phyloP scores from a whole-genome alignment of 2,888 invertebrate species.

The Eupithecia abbreviata region DNA sequence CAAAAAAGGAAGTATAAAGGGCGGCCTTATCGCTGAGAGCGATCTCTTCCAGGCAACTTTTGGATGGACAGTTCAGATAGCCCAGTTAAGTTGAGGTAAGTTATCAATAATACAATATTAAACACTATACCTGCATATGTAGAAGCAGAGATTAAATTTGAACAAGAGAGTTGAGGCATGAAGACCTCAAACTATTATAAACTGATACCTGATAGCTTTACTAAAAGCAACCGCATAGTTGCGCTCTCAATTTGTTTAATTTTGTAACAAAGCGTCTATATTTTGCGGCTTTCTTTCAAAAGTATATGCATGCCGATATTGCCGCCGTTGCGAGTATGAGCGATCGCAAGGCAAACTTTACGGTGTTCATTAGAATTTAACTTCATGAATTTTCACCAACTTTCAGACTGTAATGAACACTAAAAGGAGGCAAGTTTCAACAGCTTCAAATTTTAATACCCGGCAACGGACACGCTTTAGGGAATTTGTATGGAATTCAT shows the following conservation, averaged over 20 bases:
- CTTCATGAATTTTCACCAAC: conserved; percentile 80
- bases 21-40: no score
- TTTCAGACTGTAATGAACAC: conserved; percentile 80
- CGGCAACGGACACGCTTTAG: conserved; percentile 65
- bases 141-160: not conserved
- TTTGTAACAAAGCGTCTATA: conserved; percentile 52
- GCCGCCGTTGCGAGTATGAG: conserved; percentile 48
- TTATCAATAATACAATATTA: not conserved
- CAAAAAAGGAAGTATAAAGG: not conserved
- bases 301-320: conserved; percentile 49
- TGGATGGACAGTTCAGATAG: no score
- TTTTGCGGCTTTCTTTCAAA: conserved; percentile 57
- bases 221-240: conserved; percentile 33
- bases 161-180: not conserved
- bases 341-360: conserved; percentile 68
- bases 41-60: no score
- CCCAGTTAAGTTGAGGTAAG: no score
- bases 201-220: conserved; percentile 13
- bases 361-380: conserved; percentile 82
- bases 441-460: conserved; percentile 81
- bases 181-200: not conserved
- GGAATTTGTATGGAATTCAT: conserved; percentile 70
- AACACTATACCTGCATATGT: not conserved
- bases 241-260: conserved; percentile 38
- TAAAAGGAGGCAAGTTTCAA: conserved; percentile 80